Base-by-base conservation (phyloP, 2,797 vertebrate species). In the Streptopelia turtur region DNA sequence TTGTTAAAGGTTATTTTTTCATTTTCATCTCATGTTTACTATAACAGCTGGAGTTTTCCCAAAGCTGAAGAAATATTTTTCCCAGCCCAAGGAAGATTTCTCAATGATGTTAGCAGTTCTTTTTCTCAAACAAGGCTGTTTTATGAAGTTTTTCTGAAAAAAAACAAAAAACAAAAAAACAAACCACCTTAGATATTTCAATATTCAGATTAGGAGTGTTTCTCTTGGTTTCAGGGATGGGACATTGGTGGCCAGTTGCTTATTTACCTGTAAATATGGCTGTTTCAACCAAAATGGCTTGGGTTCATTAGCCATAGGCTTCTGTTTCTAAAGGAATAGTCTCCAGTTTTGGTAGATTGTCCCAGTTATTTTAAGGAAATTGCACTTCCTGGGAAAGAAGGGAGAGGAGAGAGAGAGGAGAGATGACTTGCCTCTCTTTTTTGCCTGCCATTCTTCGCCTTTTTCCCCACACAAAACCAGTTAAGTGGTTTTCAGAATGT, bases 1-100 rank as follows among this genome's bases (percentile, higher is more conserved):
- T 95, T 94, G 65, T 93, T 95, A 87, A 11, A 1, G 50, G 27
- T 65, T 75, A 45, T 79, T 90, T 93, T 95, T 86, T 86, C 28
- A 35, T 86, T 91, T 92, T 91, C 14, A 59, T 78, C 70, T 70
- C 52, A 5, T 68, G 12, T 55, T 65, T 86, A 78, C 69, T 93
- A 5, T 65, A 89, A 72, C 2, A 3, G 22, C 55, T 79, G 47
- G 55, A 83, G 30, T 82, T 89, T 91, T 76, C 31, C 43, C 66
- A 81, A 86, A 81, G 43, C 39, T 86, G 30, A 91, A 68, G 63
- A 85, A 89, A 49, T 68, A 35, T 45, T 90, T 83, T 75, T 72
- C 60, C 31, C 47, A 76, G 43, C 27, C 16, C 21, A 72, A 41
- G 39, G 56, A 91, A 72, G 49, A 66, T 78, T 85, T 91, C 71